Evolutionary conservation across 2,888 invertebrate genomes (phyloP).

Genomic region (Epistrophe grossulariae): DNA sequence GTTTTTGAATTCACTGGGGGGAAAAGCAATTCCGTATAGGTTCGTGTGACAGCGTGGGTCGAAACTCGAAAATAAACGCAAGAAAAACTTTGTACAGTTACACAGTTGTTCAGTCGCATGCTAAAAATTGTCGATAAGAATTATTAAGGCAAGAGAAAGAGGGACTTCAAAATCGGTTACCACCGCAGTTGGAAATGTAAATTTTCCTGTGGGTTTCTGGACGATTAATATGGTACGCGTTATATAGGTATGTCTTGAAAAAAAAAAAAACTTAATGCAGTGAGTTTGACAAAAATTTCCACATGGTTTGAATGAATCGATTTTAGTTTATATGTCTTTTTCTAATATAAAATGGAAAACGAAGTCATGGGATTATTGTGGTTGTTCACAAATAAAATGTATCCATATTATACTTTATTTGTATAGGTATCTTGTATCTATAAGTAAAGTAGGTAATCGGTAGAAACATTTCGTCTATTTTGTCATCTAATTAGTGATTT

Average conservation of each 20-base stretch:
- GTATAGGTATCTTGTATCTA: too few relatives aligned
- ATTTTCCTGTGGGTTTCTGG: slow-evolving; percentile 41
- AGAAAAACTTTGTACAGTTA: slow-evolving; percentile 51
- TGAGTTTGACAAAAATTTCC: not conserved
- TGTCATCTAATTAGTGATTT: too few relatives aligned
- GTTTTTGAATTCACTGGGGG: slow-evolving; percentile 43
- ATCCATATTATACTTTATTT: too few relatives aligned
- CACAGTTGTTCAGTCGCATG: slow-evolving; percentile 19
- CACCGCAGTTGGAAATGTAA: slow-evolving; percentile 54
- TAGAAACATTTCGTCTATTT: too few relatives aligned
- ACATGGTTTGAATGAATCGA: slow-evolving; percentile 14
- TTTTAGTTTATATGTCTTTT: not conserved
- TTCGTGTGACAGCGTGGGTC: not conserved
- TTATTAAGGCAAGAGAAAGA: slow-evolving; percentile 14
- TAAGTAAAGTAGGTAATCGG: too few relatives aligned
- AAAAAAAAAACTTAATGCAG: not conserved
- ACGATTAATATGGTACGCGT: slow-evolving; percentile 49
- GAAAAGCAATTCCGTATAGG: slow-evolving; percentile 7
- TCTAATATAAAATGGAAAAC: too few relatives aligned
- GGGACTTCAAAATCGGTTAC: slow-evolving; percentile 51
- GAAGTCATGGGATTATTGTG: too few relatives aligned
- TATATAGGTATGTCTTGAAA: slow-evolving; percentile 7
- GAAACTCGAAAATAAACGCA: slow-evolving; percentile 48
- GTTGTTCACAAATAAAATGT: too few relatives aligned
- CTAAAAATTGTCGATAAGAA: slow-evolving; percentile 42